Evolutionary conservation across 2,797 vertebrate genomes (phyloP), one percentile per base, ranked within the genome.

Genomic region (Macroramphosus scolopax): DNA sequence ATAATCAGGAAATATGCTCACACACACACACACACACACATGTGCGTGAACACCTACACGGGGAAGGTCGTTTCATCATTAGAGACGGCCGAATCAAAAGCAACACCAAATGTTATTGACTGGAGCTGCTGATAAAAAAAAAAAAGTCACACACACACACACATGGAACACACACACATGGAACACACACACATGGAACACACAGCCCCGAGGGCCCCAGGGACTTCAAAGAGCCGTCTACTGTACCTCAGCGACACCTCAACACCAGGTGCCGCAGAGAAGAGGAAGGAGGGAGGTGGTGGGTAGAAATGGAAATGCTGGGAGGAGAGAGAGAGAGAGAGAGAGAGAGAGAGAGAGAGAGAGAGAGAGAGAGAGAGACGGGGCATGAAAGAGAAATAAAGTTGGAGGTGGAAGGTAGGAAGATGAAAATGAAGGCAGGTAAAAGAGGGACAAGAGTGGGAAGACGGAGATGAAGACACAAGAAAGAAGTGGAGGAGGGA

Each of bases 221-320:
- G 77, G 79, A 88, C 81, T 85, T 89, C 83, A 89, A 88, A 90
- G 82, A 70, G 50, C 49, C 39, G 67, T 76, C 67, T 84, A 77
- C 81, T 82, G 82, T 83, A 84, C 72, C 74, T 77, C 76, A 68
- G 76, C 39, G 26, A 86, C 87, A 89, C 86, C 87, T 88, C 76
- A 48, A 56, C 69, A 75, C 73, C 78, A 80, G 81, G 81, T 83
- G 81, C 70, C 38, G 37, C 24, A 31, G 55, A 68, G 44, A 61
- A 58, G 40, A 50, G 63, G 67, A 63, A 61, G 44, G 45, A 50
- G 51, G 31, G 16, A 51, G 43, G 52, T 20, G 55, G 50, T 12
- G 30, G 31, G 41, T 26, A 45, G 49, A 62, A 54, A 57, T 47
- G 43, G 65, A 58, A 61, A 66, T 32, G 17, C 36, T 17, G 17